Evolutionary conservation across 2,888 invertebrate genomes (phyloP), one percentile per base, ranked within the genome.

Genomic region (Biston stratarius): DNA sequence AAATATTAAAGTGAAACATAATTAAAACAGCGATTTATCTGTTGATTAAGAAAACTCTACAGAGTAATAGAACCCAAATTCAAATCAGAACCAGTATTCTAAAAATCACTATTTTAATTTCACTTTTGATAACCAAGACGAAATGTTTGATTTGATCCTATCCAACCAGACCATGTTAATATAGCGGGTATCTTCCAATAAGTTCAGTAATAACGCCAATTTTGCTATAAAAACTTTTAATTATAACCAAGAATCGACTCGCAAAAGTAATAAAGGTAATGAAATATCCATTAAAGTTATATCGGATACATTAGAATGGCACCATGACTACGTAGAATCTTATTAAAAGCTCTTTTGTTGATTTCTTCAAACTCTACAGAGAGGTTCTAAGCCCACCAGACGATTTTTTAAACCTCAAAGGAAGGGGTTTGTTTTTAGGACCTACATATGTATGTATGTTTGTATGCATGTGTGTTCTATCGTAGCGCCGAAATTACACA

Each of bases 231-330:
- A 60, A 63, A 62, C 36, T 60, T 64, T 55, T 63, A 67, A 67
- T 67, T 59, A 62, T 59, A 62, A 67, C 63, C 63, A 60, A 60
- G 57, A 57, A 55, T 49, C 5, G 48, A 59, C 55, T 67, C 38
- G 67, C 62, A 40, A 67, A 67, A 67, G 67, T 59, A 56, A 49
- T 57, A 56, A 63, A 63, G 12, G 42, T 59, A 67, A 67, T 67
- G 52, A 62, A 67, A 67, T 67, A 44, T 59, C 63, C 44, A 67
- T 67, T 63, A 63, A 59, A 67, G 63, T 48, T 49, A 56, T 63
- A 63, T 49, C 58, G 62, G 34, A 67, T 59, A 55, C 49, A 62
- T 62, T 63, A 59, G 53, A 67, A 63, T 63, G 55, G 53, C 48
- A 67, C 48, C 62, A 59, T 67, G 67, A 67, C 58, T 62, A 48